Percentiles rank a stretch among this genome's conserved stretches.
Evolutionary conservation across 1,140 invertebrate species (phyloP).

Genomic region (Sarcophaga peregrina): DNA sequence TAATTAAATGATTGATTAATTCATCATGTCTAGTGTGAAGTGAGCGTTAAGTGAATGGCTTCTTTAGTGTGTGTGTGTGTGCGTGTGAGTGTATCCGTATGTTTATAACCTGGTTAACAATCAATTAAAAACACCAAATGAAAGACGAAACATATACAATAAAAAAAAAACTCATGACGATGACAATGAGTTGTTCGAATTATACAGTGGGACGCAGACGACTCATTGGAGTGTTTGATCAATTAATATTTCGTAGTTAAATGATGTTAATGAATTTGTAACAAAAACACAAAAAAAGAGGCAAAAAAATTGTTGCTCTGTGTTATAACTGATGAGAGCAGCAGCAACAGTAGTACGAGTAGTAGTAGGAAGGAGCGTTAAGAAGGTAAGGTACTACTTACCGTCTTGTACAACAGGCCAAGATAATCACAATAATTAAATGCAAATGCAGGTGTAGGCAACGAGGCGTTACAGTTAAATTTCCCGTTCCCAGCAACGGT

Average conservation of each 20-base stretch:
- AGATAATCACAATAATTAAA: slow-evolving; percentile 66
- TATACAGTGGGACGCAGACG: no score
- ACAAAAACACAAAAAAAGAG: not conserved
- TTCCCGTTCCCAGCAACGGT: slow-evolving; percentile 48
- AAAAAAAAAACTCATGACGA: slow-evolving; percentile 6
- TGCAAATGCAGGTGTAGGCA: slow-evolving; percentile 60
- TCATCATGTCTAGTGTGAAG: not conserved
- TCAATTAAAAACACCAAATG: slow-evolving; percentile 11
- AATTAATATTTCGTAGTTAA: not conserved
- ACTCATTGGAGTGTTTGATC: no score
- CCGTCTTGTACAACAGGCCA: slow-evolving; percentile 64
- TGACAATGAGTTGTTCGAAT: not conserved
- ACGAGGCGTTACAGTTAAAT: slow-evolving; percentile 30
- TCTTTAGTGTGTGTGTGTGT: not conserved
- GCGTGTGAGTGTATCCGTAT: no score
- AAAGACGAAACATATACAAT: not conserved
- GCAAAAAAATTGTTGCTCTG: no score
- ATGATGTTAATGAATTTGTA: not conserved
- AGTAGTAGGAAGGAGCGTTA: not conserved
- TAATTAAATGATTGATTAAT: slow-evolving; percentile 17
- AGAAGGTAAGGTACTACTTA: slow-evolving; percentile 57
- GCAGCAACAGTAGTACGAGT: no score
- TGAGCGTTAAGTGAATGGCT: not conserved
- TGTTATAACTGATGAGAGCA: no score
- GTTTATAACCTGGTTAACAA: slow-evolving; percentile 20